These are phyloP conservation scores for Syngnathus typhle DNA, from an alignment of 2,113 vertebrate species.

Conservation along the genomic window DNA sequence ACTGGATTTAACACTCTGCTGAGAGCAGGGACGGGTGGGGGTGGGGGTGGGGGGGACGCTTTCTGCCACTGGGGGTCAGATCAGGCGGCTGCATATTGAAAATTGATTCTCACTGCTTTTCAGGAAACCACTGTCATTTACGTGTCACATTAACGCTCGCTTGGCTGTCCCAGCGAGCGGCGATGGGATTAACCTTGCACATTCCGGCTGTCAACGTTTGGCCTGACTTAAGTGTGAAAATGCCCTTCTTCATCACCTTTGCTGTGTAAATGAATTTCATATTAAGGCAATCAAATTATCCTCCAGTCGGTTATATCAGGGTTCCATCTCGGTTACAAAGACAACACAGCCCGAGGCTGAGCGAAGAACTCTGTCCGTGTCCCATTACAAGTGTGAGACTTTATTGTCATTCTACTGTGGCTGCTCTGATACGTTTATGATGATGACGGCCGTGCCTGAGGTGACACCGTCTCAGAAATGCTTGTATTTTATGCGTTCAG, in stretches of 20 bases:
- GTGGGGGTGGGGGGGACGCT: constrained; percentile 3
- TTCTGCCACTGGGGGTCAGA: constrained; percentile 50
- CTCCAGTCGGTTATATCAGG: constrained; percentile 22
- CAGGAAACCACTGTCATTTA: constrained; percentile 59
- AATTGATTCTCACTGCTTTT: constrained; percentile 67
- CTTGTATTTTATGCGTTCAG: constrained; percentile 35
- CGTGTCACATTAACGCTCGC: constrained; percentile 49
- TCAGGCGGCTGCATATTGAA: constrained; percentile 45
- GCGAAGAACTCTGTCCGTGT: background rate
- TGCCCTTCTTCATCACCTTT: constrained; percentile 34
- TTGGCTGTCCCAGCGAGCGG: constrained; percentile 27
- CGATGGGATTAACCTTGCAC: constrained; percentile 47
- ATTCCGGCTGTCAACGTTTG: constrained; percentile 16
- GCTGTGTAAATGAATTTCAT: constrained; percentile 51
- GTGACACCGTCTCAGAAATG: constrained; percentile 16
- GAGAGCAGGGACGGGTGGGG: constrained; percentile 25
- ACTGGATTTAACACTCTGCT: constrained; percentile 66
- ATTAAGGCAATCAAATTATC: constrained; percentile 41
- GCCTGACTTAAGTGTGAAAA: constrained; percentile 34
- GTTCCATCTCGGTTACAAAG: constrained; percentile 36
- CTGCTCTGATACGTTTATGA: constrained; percentile 49
- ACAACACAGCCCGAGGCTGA: constrained; percentile 24
- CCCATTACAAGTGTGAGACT: constrained; percentile 7
- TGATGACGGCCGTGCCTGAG: constrained; percentile 41
- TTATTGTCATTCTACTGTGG: constrained; percentile 31